These are phyloP conservation scores for Scyliorhinus canicula DNA, from an alignment of 2,797 vertebrate species.

Conservation along the genomic window DNA sequence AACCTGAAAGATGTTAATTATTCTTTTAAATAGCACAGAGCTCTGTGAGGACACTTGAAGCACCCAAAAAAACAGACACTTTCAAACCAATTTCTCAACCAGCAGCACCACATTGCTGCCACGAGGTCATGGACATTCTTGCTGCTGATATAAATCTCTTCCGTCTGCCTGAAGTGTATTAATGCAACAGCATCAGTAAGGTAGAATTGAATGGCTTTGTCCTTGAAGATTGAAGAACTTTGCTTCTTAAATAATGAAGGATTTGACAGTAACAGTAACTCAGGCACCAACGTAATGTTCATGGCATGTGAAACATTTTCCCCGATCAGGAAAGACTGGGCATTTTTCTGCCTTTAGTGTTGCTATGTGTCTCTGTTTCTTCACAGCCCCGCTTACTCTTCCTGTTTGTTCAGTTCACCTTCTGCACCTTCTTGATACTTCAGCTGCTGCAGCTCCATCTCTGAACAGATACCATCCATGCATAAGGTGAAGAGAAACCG, in stretches of 20 bases:
- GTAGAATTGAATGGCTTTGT: not conserved
- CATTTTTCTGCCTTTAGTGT: not conserved
- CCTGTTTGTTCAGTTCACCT: no score
- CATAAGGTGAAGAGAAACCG: not conserved
- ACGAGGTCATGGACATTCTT: not conserved
- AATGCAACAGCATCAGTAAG: not conserved
- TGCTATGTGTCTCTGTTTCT: no score
- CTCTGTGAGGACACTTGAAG: no score
- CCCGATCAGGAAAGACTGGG: not conserved
- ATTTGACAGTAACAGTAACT: not conserved
- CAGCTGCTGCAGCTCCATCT: not conserved
- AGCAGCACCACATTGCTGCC: not conserved
- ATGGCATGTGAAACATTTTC: not conserved
- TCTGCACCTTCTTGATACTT: no score
- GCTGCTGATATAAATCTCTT: not conserved
- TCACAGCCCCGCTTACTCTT: not conserved
- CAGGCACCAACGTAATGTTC: not conserved
- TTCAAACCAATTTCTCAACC: not conserved
- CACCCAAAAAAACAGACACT: no score
- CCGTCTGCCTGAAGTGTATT: not conserved
- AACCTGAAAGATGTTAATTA: no score
- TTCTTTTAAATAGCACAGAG: no score
- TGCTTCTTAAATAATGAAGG: not conserved
- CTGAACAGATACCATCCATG: not conserved
- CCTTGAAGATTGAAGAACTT: not conserved